A percentile compares a stretch with the other conserved stretches of the same genome.
Conservation (phyloP, 2,113 vertebrate species). For the Corydoras maculifer region DNA sequence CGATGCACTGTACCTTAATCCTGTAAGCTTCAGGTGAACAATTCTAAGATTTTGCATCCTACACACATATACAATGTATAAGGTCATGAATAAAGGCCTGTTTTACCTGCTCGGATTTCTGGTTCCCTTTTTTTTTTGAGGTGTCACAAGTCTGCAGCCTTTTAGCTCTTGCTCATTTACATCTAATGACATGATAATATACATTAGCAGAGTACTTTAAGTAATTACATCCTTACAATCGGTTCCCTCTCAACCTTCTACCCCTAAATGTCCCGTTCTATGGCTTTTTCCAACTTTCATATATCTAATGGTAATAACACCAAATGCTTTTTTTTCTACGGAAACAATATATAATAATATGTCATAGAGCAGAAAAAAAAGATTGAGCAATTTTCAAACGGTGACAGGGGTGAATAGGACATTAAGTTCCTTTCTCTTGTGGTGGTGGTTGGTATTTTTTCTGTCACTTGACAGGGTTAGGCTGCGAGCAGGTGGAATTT, state of each 20-base stretch:
- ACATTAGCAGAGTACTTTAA: conserved; percentile 92
- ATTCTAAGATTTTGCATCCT: no score
- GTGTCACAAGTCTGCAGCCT: conserved; percentile 61
- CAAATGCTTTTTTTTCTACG: conserved; percentile 71
- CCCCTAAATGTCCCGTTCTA: conserved; percentile 68
- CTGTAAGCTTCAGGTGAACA: no score
- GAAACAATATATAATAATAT: conserved; percentile 98
- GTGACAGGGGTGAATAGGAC: conserved; percentile 88
- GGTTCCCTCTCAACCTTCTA: conserved; percentile 64
- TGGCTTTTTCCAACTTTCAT: conserved; percentile 81
- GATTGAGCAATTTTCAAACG: conserved; percentile 93
- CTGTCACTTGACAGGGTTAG: conserved; percentile 85
- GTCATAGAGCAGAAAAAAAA: conserved; percentile 73
- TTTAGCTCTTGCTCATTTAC: conserved; percentile 75
- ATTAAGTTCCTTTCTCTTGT: conserved; percentile 87
- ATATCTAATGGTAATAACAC: conserved; percentile 89
- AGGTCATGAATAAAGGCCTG: no score
- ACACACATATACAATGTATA: no score
- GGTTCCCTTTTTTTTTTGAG: conserved; percentile 38
- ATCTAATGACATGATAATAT: conserved; percentile 83
- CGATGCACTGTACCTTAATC: no score
- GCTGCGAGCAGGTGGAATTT: conserved; percentile 78
- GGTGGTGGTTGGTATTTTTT: conserved; percentile 76
- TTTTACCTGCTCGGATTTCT: background rate
- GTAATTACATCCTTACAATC: conserved; percentile 90